These are phyloP conservation scores for Potorous gilbertii DNA, from an alignment of 2,797 vertebrate genomes.

Conservation along the genomic window DNA sequence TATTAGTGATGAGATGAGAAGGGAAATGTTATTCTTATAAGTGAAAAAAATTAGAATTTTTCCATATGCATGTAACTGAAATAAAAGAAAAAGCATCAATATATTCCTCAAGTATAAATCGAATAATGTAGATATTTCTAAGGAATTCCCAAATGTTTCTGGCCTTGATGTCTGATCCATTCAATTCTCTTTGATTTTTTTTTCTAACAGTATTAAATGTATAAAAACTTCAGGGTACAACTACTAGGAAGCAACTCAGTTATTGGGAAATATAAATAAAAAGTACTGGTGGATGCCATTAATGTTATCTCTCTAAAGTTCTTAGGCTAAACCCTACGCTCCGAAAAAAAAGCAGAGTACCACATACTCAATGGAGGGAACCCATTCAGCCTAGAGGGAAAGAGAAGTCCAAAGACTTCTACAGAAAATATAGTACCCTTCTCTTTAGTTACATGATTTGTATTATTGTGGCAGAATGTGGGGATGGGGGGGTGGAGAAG, in stretches of 20 bases:
- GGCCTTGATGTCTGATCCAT: constrained; percentile 16
- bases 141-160: constrained; percentile 44
- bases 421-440: not conserved
- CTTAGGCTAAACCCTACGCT: too few species aligned
- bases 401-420: constrained; percentile 1
- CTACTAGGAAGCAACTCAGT: constrained; percentile 18
- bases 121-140: constrained; percentile 51
- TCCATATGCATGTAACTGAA: constrained; percentile 9
- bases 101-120: constrained; percentile 57
- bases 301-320: not conserved
- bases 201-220: constrained; percentile 46
- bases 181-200: constrained; percentile 37
- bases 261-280: constrained; percentile 26
- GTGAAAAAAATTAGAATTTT: constrained; percentile 62
- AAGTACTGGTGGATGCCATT: not conserved
- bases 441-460: not conserved
- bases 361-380: not conserved
- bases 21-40: not conserved
- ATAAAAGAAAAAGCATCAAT: constrained; percentile 53
- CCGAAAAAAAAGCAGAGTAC: too few species aligned
- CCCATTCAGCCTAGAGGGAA: not conserved
- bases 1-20: constrained; percentile 29
- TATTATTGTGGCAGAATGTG: not conserved
- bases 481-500: too few species aligned
- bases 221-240: constrained; percentile 26